Conservation (phyloP, 2,113 vertebrate species). For the Eudyptes chrysolophus region DNA sequence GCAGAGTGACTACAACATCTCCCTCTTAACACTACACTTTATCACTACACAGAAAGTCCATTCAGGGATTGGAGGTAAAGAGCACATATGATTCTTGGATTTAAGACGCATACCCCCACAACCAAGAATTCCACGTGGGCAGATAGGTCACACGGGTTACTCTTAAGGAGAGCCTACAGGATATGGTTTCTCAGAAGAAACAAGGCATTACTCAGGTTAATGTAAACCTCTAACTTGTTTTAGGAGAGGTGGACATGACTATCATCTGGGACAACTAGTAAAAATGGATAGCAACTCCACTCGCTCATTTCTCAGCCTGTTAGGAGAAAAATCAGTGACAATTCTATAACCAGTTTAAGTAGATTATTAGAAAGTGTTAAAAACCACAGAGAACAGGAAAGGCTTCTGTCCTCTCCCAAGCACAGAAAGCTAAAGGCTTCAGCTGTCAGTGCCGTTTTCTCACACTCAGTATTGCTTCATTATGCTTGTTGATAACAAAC, state of each 20-base stretch:
- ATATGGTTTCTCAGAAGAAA: background rate
- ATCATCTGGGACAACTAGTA: background rate
- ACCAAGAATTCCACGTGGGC: background rate
- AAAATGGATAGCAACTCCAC: background rate
- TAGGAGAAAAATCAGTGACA: background rate
- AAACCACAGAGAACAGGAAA: background rate
- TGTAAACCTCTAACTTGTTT: background rate
- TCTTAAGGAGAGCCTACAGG: background rate
- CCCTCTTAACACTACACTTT: background rate
- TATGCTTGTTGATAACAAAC: background rate
- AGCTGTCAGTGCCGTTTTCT: background rate
- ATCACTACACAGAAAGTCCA: background rate
- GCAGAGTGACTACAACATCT: background rate
- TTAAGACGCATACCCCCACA: rapidly evolving
- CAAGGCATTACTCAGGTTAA: background rate
- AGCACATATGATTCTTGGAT: background rate
- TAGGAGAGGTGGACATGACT: background rate
- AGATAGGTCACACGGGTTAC: background rate
- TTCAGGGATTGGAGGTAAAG: background rate
- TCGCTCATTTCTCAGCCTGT: background rate
- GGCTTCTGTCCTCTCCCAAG: background rate
- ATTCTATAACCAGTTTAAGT: background rate
- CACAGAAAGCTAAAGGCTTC: background rate
- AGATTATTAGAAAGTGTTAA: background rate
- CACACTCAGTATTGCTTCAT: background rate